Base-by-base conservation (phyloP, 2,888 invertebrate genomes). In the Chymomyza procnemis region DNA sequence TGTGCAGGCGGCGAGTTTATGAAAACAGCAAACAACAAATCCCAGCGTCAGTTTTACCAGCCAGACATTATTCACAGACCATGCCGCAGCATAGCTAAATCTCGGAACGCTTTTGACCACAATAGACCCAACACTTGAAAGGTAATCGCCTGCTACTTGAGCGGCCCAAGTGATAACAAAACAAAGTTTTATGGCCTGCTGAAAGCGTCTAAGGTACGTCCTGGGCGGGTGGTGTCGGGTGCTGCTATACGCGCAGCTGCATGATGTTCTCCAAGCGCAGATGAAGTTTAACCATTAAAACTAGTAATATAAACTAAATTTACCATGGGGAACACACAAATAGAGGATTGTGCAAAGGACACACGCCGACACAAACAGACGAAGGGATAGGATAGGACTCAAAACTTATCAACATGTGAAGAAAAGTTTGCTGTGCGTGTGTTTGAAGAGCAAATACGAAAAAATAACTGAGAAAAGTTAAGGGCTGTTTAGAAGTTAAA, bases 261-360 rank as follows among this genome's bases (percentile, higher is more conserved):
- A 16, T 41, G 41, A 47, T 2, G 47, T 22, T 3, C 52, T n/a
- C 41, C 57, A n/a, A 19, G 22, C 48, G 46, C 12, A 6, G 21
- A 47, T 47, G 47, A 83, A 83, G 76, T 83, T 83, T 85, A 78
- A 73, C 85, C 83, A 87, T 83, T 83, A 87, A 87, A 87, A 87
- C 80, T 82, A 85, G 76, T 87, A 81, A 82, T 73, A 82, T 74
- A 81, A 87, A 85, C 87, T 85, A 85, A 83, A 83, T 76, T 87
- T 82, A 74, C 85, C 75, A 70, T 69, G 56, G 85, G 82, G 82
- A 85, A 66, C 72, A 63, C 71, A 54, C 26, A 61, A 52, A 6
- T 50, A 22, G 9, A 46, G 1, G 54, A 22, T 12, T 41, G 30
- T 18, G 46, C 57, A 55, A 22, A 22, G 55, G 21, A 55, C 14